These are phyloP conservation scores for Ceratosolen solmsi DNA, from an alignment of 1,140 invertebrate genomes.

Conservation along the genomic window DNA sequence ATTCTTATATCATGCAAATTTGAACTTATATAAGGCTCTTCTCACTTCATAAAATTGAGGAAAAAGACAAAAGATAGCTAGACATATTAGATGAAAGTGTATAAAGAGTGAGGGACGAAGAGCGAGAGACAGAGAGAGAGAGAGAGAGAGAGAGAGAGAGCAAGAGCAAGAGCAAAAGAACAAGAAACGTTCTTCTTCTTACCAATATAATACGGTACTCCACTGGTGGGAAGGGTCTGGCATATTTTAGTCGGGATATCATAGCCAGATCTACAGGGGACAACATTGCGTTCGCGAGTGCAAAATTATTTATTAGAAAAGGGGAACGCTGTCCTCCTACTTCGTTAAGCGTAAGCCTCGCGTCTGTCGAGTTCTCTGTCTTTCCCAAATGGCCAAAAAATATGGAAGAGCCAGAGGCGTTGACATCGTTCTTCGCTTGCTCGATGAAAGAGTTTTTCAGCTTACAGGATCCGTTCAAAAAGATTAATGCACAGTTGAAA, in stretches of 20 bases:
- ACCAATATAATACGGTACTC: conserved; percentile 4
- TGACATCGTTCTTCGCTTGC: neutral
- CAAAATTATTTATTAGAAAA: conserved; percentile 73
- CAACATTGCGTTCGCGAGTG: conserved; percentile 53
- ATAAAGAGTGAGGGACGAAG: neutral
- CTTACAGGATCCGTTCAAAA: conserved; percentile 64
- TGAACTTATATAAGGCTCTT: conserved; percentile 4
- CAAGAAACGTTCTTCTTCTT: neutral
- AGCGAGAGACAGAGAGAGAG: conserved; percentile 4
- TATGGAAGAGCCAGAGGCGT: conserved; percentile 22
- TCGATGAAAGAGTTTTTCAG: conserved; percentile 52
- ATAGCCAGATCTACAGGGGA: conserved; percentile 73
- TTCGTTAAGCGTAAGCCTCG: conserved; percentile 9
- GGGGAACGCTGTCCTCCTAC: conserved; percentile 57
- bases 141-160: conserved; percentile 19
- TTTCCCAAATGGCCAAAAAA: conserved; percentile 15
- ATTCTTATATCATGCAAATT: conserved; percentile 25
- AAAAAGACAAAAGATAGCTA: neutral
- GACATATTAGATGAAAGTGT: neutral
- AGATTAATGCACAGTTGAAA: conserved; percentile 68
- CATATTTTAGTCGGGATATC: conserved; percentile 72
- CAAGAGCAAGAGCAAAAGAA: neutral
- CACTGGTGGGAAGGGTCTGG: conserved; percentile 49
- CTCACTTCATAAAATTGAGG: neutral
- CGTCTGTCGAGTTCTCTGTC: conserved; percentile 31